Base-by-base conservation (phyloP, 2,797 vertebrate species). In the Anabas testudineus region DNA sequence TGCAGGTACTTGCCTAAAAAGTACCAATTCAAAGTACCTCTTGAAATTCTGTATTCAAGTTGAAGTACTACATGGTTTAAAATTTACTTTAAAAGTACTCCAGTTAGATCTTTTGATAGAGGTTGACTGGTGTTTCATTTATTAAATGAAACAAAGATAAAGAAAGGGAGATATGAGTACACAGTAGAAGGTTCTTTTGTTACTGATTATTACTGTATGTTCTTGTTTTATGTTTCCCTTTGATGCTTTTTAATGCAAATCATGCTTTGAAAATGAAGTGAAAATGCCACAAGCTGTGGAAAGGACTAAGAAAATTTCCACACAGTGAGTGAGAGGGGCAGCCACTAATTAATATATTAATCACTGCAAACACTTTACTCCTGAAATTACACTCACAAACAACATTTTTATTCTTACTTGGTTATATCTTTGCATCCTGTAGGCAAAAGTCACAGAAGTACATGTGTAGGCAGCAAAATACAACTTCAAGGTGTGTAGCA, bases 161-260 rank as follows among this genome's bases (percentile, higher is more conserved):
- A 16, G 10, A 37, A 16, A 21, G 8, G 42, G n/a, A 37, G 59
- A 74, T 53, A 53, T 49, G 37, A 64, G 34, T 26, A 56, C 36
- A 73, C 28, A 55, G 21, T 18, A 47, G 70, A 52, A 55, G 74
- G 28, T 19, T 54, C 28, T 73, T 37, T 51, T 61, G 47, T 73
- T 34, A 54, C n/a, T 19, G 22, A 62, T 67, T 36, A 55, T 37
- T 58, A 45, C 67, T 54, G 62, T 67, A 78, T 82, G 19, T 54
- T 72, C 10, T 43, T 68, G 52, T 67, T 62, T 64, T 32, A 19
- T 56, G 26, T 63, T 43, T 51, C 30, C 19, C 42, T 60, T 65
- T 55, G 12, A 77, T 28, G 42, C 22, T 68, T 52, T 60, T 75
- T 65, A 57, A 30, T 52, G 13, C 24, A 69, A 54, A 69, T 22